Evolutionary conservation across 2,113 vertebrate species (phyloP).

Genomic region (Clarias magur): DNA sequence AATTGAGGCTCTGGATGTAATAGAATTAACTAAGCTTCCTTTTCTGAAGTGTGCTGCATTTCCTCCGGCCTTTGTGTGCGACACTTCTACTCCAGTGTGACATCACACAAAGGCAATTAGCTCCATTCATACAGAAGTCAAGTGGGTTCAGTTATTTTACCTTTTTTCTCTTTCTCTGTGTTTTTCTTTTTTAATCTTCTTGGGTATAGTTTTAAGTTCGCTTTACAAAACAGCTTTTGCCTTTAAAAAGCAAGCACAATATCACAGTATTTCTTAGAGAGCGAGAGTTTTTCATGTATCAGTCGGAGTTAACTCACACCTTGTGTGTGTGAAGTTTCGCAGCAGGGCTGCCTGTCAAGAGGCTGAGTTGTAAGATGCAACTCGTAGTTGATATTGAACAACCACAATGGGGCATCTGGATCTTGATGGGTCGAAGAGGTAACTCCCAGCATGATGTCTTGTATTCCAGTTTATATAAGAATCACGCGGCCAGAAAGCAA

Average conservation of each 20-base stretch:
- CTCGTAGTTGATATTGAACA: slow-evolving; percentile 17
- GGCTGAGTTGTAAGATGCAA: neutral
- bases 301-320: slow-evolving; percentile 12
- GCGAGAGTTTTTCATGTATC: neutral
- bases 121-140: slow-evolving; percentile 60
- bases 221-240: too few species aligned
- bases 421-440: neutral
- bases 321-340: neutral
- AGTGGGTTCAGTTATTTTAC: slow-evolving; percentile 50
- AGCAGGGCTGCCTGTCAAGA: slow-evolving; percentile 14
- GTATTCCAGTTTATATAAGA: slow-evolving; percentile 1
- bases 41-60: slow-evolving; percentile 56
- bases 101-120: slow-evolving; percentile 72
- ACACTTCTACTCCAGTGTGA: slow-evolving; percentile 55
- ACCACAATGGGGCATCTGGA: neutral
- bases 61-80: slow-evolving; percentile 58
- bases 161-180: slow-evolving; percentile 56
- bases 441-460: neutral
- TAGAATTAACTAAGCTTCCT: slow-evolving; percentile 67
- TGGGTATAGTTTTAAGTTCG: slow-evolving; percentile 17
- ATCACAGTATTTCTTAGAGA: neutral
- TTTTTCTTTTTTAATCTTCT: slow-evolving; percentile 43
- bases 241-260: neutral
- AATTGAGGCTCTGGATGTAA: slow-evolving; percentile 70
- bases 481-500: neutral